These are phyloP conservation scores for Galago senegalensis DNA, from an alignment of 2,797 vertebrate species.

Conservation along the genomic window DNA sequence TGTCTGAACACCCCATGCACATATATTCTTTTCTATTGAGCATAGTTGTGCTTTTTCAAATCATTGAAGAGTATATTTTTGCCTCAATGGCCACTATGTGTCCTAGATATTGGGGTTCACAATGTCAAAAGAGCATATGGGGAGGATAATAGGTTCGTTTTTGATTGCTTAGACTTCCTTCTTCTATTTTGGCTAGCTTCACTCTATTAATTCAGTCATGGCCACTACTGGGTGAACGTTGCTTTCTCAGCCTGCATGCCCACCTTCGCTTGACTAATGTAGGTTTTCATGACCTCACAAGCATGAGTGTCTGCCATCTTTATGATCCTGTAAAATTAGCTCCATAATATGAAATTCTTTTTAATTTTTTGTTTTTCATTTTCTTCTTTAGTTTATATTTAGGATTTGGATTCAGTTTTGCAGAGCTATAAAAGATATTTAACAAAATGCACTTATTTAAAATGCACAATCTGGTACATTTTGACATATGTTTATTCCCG, in stretches of 20 bases:
- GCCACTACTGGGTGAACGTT: background rate
- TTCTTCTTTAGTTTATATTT: conserved; percentile 54
- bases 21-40: conserved; percentile 46
- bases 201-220: conserved; percentile 38
- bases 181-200: conserved; percentile 51
- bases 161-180: conserved; percentile 59
- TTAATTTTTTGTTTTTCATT: background rate
- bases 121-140: conserved; percentile 68
- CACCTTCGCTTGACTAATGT: background rate
- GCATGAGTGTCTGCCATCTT: background rate
- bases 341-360: background rate
- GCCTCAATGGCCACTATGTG: conserved; percentile 49
- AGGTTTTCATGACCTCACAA: background rate
- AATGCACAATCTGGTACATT: background rate
- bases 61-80: conserved; percentile 69
- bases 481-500: background rate
- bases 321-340: background rate
- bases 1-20: conserved; percentile 59
- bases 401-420: background rate
- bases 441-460: background rate
- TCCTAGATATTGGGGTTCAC: conserved; percentile 68
- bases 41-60: conserved; percentile 52
- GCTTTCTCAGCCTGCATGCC: conserved; percentile 18
- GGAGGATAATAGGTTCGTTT: conserved; percentile 59
- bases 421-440: background rate